These are phyloP conservation scores for Megastigmus dorsalis DNA, from an alignment of 2,888 invertebrate genomes.

Conservation along the genomic window DNA sequence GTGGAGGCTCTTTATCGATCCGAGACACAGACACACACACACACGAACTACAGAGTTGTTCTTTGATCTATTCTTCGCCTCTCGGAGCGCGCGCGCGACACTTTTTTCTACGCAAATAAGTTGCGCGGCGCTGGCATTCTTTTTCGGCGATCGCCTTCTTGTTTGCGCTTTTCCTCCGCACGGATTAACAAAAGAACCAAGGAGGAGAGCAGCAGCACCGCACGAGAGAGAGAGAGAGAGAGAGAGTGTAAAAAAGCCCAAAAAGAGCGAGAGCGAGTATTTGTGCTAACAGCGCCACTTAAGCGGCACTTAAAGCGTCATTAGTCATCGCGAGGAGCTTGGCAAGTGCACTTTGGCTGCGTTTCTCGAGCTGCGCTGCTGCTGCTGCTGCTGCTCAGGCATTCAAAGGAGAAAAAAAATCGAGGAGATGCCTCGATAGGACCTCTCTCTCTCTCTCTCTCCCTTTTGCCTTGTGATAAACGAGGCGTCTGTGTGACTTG, in stretches of 20 bases:
- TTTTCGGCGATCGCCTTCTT: no score
- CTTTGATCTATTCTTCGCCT: slow-evolving; percentile 49
- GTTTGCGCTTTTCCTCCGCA: neutral
- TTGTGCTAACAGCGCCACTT: slow-evolving; percentile 55
- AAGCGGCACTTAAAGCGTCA: slow-evolving; percentile 54
- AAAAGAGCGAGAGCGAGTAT: slow-evolving; percentile 25
- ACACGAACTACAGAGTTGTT: no score
- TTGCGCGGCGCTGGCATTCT: neutral
- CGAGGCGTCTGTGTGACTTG: slow-evolving; percentile 54
- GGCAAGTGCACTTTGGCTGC: slow-evolving; percentile 49
- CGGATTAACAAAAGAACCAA: neutral
- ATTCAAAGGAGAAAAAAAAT: slow-evolving; percentile 30
- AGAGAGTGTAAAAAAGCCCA: neutral
- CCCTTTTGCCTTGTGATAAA: no score
- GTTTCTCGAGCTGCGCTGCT: slow-evolving; percentile 21
- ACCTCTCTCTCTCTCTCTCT: no score
- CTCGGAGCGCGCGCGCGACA: neutral
- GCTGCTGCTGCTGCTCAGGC: neutral
- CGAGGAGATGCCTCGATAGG: neutral
- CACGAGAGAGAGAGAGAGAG: neutral
- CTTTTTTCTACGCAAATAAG: slow-evolving; percentile 31
- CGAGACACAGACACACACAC: no score
- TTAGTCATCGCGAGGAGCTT: slow-evolving; percentile 53
- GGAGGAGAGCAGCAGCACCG: neutral
- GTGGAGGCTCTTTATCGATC: neutral